phyloP scores from a whole-genome alignment of 2,797 vertebrate species.

The Chromobotia macracanthus region DNA sequence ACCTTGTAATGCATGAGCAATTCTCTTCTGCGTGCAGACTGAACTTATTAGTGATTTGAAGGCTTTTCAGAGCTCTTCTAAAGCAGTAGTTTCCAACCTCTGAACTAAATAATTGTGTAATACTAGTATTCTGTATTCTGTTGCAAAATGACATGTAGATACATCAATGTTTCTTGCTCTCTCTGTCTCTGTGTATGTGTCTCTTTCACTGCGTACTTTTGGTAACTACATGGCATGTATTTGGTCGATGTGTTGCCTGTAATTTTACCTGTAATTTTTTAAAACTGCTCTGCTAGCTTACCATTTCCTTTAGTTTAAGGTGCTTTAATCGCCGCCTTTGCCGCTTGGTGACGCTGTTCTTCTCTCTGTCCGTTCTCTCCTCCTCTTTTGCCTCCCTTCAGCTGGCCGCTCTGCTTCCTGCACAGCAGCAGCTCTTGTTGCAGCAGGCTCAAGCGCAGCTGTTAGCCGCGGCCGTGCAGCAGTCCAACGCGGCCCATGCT shows the following conservation, averaged over 20 bases:
- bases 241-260: neutral
- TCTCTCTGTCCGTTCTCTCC: neutral
- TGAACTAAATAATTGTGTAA: neutral
- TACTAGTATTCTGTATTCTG: too few species aligned
- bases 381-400: constrained; percentile 54
- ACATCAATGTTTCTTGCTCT: neutral
- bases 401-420: constrained; percentile 88
- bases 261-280: neutral
- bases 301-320: neutral
- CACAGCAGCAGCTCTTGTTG: constrained; percentile 89
- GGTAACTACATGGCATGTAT: neutral
- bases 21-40: neutral
- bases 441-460: constrained; percentile 89
- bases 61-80: neutral
- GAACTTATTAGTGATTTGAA: neutral
- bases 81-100: neutral
- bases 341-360: constrained; percentile 20
- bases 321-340: neutral
- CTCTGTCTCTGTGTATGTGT: neutral
- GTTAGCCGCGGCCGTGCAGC: constrained; percentile 84
- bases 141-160: neutral
- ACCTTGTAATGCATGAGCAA: neutral
- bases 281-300: neutral
- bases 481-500: constrained; percentile 81
- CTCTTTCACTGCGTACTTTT: neutral